Evolutionary conservation across 2,113 vertebrate genomes (phyloP).

Genomic region (Microcebus ravelobensis): DNA sequence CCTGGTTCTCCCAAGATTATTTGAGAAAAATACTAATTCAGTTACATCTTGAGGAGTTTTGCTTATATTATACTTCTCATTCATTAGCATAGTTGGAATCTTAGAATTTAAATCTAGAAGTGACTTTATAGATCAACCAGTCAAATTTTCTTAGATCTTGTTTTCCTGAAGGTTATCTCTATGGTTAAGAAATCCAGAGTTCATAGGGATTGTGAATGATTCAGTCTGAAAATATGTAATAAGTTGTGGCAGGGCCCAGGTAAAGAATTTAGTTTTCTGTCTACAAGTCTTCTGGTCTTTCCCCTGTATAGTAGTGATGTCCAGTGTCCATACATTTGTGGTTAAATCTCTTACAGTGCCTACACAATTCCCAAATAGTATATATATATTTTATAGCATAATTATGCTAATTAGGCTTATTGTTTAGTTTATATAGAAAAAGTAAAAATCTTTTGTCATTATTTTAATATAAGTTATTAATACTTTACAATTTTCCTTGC

Average conservation of each 20-base stretch:
- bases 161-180: neutral
- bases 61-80: neutral
- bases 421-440: neutral
- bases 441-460: neutral
- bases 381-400: neutral
- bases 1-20: neutral
- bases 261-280: constrained; percentile 1
- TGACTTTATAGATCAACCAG: neutral
- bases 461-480: constrained; percentile 5
- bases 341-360: neutral
- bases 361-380: neutral
- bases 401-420: neutral
- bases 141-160: neutral
- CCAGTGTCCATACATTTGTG: neutral
- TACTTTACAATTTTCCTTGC: neutral
- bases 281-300: neutral
- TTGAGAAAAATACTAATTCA: neutral
- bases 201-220: neutral
- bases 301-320: neutral
- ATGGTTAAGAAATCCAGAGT: neutral
- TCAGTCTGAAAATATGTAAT: neutral
- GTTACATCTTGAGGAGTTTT: neutral
- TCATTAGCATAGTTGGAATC: constrained; percentile 26
- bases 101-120: constrained; percentile 40
- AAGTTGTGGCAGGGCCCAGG: neutral